phyloP scores from a whole-genome alignment of 2,113 vertebrate genomes.

The Pseudorhombus dupliciocellatus region DNA sequence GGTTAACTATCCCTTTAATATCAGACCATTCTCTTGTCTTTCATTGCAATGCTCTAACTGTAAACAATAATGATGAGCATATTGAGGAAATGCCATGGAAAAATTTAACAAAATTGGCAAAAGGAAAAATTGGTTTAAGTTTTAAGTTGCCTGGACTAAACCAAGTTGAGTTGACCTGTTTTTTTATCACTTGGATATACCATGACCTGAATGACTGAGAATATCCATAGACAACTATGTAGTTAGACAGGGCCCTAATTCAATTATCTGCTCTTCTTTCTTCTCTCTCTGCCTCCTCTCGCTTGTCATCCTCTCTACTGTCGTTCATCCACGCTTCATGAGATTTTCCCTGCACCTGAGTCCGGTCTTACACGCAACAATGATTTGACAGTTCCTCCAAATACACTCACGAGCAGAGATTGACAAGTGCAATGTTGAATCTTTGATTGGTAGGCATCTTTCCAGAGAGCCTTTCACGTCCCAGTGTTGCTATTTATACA shows the following conservation, averaged over 20 bases:
- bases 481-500: conserved; percentile 51
- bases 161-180: too few species aligned
- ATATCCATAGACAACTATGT: too few species aligned
- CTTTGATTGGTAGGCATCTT: conserved; percentile 32
- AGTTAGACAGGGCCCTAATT: neutral
- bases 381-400: conserved; percentile 36
- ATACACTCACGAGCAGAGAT: conserved; percentile 18
- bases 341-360: neutral
- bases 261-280: neutral
- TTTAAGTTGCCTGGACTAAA: too few species aligned
- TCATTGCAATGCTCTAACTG: neutral
- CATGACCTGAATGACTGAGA: too few species aligned
- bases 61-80: neutral
- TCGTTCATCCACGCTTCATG: conserved; percentile 30
- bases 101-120: neutral
- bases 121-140: neutral
- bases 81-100: neutral
- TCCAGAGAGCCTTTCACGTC: conserved; percentile 43
- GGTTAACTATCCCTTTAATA: neutral
- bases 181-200: too few species aligned
- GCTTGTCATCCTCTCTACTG: neutral
- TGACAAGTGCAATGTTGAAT: conserved; percentile 42
- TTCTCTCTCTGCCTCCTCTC: neutral
- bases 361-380: conserved; percentile 12
- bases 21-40: neutral